Evolutionary conservation across 2,888 invertebrate genomes (phyloP).

Genomic region (Drosophila affinis): DNA sequence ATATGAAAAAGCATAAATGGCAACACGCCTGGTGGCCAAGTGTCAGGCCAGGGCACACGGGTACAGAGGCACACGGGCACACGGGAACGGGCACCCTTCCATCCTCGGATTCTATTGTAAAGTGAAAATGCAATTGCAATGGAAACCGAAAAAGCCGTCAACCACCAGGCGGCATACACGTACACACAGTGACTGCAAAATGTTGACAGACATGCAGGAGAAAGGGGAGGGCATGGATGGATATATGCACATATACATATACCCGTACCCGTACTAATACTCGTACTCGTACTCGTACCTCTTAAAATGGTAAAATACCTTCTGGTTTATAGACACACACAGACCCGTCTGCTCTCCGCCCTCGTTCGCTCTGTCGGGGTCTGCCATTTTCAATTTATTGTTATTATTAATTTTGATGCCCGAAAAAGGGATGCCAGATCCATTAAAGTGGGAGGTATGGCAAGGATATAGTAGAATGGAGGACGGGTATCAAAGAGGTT

Average conservation of each 20-base stretch:
- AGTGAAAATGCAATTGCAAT: conserved; percentile 59
- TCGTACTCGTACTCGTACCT: conserved; percentile 27
- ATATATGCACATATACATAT: conserved; percentile 22
- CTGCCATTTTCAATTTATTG: conserved; percentile 80
- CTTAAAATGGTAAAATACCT: conserved; percentile 48
- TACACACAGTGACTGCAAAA: conserved; percentile 54
- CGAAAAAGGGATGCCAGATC: conserved; percentile 70
- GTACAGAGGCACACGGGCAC: conserved; percentile 47
- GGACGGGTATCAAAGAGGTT: background rate
- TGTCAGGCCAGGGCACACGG: conserved; percentile 72
- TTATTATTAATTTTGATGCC: conserved; percentile 76
- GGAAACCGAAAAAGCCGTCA: conserved; percentile 65
- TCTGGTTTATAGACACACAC: conserved; percentile 32
- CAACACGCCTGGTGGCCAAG: conserved; percentile 66
- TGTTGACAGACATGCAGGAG: conserved; percentile 69
- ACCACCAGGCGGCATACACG: conserved; percentile 71
- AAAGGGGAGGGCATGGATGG: background rate
- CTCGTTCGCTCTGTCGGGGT: conserved; percentile 48
- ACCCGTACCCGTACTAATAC: conserved; percentile 32
- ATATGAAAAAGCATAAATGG: conserved; percentile 78
- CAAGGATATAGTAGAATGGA: conserved; percentile 4
- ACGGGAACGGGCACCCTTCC: background rate
- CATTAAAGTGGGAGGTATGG: conserved; percentile 5
- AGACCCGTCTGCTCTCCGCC: conserved; percentile 15
- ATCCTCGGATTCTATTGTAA: conserved; percentile 42